Percentiles rank a stretch among this genome's conserved stretches.
Evolutionary conservation across 2,888 invertebrate genomes (phyloP).

Genomic region (Brenthis ino): DNA sequence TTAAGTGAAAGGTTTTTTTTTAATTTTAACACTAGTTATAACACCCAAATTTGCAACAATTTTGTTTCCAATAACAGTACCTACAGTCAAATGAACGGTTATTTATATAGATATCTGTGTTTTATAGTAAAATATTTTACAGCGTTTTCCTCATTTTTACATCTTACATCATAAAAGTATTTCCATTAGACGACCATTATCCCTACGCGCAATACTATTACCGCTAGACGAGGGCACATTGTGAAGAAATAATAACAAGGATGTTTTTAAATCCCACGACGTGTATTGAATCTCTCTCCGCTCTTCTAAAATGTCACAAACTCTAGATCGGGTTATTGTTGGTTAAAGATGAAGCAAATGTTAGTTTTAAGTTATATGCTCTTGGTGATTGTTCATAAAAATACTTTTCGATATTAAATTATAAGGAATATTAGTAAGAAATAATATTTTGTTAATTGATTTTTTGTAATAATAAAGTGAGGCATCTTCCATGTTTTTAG

Average conservation of each 20-base stretch:
- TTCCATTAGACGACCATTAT: constrained; percentile 11
- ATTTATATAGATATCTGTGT: no score
- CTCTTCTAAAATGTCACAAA: constrained; percentile 2
- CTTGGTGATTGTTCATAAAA: background rate
- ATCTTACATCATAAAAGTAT: background rate
- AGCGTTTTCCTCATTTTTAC: background rate
- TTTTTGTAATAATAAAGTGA: no score
- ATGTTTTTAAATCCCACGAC: constrained; percentile 13
- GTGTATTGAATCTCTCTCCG: constrained; percentile 2
- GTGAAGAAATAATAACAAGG: constrained; percentile 18
- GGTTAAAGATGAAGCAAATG: constrained; percentile 15
- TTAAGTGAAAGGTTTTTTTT: no score
- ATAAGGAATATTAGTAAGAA: background rate
- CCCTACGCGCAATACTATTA: constrained; percentile 17
- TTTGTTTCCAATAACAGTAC: no score
- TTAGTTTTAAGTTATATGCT: constrained; percentile 12
- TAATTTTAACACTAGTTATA: no score
- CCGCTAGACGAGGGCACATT: constrained; percentile 3
- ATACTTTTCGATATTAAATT: background rate
- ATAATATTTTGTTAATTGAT: no score
- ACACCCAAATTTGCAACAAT: no score
- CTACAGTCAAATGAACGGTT: no score
- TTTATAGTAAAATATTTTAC: background rate
- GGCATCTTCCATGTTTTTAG: no score
- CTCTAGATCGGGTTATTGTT: constrained; percentile 18